Conservation (phyloP, 2,113 vertebrate genomes). For the Vireo altiloquus region DNA sequence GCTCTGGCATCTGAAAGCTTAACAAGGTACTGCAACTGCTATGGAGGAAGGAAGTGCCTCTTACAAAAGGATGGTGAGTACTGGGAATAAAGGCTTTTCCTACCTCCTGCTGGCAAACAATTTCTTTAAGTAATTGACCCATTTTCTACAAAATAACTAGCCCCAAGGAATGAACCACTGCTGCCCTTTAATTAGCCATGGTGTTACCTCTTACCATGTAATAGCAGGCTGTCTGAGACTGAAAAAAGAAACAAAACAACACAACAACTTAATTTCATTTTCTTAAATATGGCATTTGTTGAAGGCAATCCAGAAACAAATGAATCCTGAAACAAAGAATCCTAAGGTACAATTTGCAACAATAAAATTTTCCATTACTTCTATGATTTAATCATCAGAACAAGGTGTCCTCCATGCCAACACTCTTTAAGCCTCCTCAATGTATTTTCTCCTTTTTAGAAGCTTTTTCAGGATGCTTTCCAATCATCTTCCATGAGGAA, state of each 20-base stretch:
- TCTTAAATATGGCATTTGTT: not conserved
- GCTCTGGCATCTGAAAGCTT: not conserved
- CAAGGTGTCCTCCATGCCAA: not conserved
- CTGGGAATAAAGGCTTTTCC: not conserved
- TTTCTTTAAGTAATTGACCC: conserved; percentile 29
- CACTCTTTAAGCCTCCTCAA: not conserved
- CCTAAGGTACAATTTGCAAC: not conserved
- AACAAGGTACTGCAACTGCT: not conserved
- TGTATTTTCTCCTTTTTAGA: not conserved
- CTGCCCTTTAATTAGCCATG: conserved; percentile 39
- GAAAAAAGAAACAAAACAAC: not conserved
- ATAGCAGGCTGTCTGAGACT: not conserved
- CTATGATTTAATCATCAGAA: not conserved
- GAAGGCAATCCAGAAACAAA: conserved; percentile 12
- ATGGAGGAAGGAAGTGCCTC: not conserved
- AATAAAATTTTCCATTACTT: not conserved
- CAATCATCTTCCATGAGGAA: not conserved
- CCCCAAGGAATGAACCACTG: not conserved
- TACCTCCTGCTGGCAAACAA: conserved; percentile 4
- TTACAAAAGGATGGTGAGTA: not conserved
- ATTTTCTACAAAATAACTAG: conserved; percentile 43
- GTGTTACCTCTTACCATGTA: not conserved
- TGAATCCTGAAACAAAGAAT: conserved; percentile 7
- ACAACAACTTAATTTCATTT: not conserved
- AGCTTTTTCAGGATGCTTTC: not conserved